Evolutionary conservation across 1,140 invertebrate genomes (phyloP), one percentile per base, ranked within the genome.

Genomic region (Psilanteris sp.): DNA sequence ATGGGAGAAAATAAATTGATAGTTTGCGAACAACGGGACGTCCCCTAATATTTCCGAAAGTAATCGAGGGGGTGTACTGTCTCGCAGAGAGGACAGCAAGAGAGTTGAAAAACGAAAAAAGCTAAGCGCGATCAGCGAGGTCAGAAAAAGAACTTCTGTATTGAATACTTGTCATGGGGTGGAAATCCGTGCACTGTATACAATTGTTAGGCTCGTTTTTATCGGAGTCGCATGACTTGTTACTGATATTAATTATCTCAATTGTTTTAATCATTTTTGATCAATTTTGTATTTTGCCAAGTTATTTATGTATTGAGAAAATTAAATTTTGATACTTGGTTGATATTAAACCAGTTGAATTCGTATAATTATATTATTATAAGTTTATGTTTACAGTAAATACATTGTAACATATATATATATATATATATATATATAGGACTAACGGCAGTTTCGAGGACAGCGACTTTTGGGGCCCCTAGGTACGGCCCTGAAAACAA

Each of bases 1-100:
- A 85, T 83, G 74, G 74, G 67, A 79, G 74, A 81, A 83, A 87
- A 87, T 85, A 88, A 87, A 88, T 88, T 88, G 86, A 88, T 87
- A 87, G 87, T 87, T 83, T 86, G 81, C 85, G 85, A 87, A 73
- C 85, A 79, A 78, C 82, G 84, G 87, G 87, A 84, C 87, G 87
- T 88, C 87, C 87, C 87, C 87, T 88, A 88, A 88, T 88, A 88
- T 88, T 88, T 88, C 87, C 87, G 87, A 88, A 85, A 87, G 84
- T 88, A 88, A 88, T 88, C 85, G 87, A 87, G 80, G 85, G 87
- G 87, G 87, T 88, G 87, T 87, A 75, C 70, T 50, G 75, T 73
- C 77, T 55, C 71, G 52, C 32, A 46, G 50, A 64, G 48, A 78
- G 76, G 76, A 82, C 75, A 70, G 37, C 57, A 39, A 55, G 64